Percentiles rank a stretch among this genome's conserved stretches.
These are phyloP conservation scores for Loriculus beryllinus DNA, from an alignment of 2,797 vertebrate species.

Conservation along the genomic window DNA sequence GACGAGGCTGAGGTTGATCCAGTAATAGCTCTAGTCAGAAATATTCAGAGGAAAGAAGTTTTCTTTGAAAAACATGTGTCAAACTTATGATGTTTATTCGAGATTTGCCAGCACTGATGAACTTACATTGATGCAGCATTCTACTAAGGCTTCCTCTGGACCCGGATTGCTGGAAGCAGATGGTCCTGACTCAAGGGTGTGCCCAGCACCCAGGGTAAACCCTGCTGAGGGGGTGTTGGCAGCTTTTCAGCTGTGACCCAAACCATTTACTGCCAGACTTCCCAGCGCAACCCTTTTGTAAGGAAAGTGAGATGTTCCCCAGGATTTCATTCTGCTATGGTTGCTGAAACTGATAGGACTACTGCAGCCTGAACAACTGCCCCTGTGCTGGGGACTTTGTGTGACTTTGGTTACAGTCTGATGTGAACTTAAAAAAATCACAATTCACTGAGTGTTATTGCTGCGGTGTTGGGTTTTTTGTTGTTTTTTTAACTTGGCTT, in stretches of 20 bases:
- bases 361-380: not conserved
- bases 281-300: fast-evolving
- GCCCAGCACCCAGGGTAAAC: not conserved
- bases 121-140: not conserved
- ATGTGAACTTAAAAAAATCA: not conserved
- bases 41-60: not conserved
- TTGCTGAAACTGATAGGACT: not conserved
- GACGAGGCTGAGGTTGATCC: not conserved
- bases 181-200: not conserved
- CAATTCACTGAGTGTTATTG: not conserved
- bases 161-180: not conserved
- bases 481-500: not conserved
- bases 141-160: not conserved
- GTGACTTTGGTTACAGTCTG: not conserved
- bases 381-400: not conserved
- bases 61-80: not conserved
- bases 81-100: not conserved
- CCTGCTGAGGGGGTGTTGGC: not conserved
- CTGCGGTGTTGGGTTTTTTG: fast-evolving
- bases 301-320: not conserved
- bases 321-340: not conserved
- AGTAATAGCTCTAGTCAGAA: not conserved
- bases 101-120: not conserved
- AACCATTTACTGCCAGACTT: not conserved
- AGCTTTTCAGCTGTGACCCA: not conserved